A percentile compares a stretch with the other conserved stretches of the same genome.
Evolutionary conservation across 2,888 invertebrate species (phyloP).

Genomic region (Parasteatoda lunata): DNA sequence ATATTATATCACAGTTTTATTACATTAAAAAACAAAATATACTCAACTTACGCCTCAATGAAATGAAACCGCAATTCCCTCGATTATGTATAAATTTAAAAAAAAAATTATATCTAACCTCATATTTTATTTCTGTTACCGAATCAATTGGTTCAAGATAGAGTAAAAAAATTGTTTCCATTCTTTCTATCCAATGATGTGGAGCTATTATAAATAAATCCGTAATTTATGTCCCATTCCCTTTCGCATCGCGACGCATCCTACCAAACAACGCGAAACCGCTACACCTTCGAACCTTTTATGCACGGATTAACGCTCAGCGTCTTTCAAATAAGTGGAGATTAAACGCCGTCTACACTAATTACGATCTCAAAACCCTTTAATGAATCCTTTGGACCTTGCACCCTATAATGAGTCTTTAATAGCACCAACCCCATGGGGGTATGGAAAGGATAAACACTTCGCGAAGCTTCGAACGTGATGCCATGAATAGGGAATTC

Average conservation of each 20-base stretch:
- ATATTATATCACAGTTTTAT: no score
- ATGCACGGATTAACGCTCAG: slow-evolving; percentile 37
- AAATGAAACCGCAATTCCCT: no score
- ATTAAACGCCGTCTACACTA: slow-evolving; percentile 45
- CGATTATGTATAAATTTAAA: no score
- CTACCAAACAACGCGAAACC: background rate
- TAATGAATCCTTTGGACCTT: slow-evolving; percentile 29
- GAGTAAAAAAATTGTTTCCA: no score
- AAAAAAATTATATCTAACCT: no score
- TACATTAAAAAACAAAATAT: no score
- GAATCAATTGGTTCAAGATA: no score
- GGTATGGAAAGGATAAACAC: slow-evolving; percentile 39
- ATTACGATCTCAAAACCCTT: slow-evolving; percentile 40
- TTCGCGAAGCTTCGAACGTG: slow-evolving; percentile 39
- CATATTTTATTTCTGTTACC: no score
- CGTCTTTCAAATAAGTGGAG: background rate
- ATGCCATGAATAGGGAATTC: slow-evolving; percentile 39
- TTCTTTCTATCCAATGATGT: no score
- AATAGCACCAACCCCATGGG: slow-evolving; percentile 19
- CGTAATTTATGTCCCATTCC: slow-evolving; percentile 23
- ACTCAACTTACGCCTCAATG: no score
- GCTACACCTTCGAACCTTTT: background rate
- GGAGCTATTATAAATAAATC: background rate
- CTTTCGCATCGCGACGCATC: slow-evolving; percentile 8
- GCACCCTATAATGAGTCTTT: slow-evolving; percentile 41